These are phyloP conservation scores for Enteromius thamalakanensis DNA, from an alignment of 2,797 vertebrate genomes.

Conservation along the genomic window DNA sequence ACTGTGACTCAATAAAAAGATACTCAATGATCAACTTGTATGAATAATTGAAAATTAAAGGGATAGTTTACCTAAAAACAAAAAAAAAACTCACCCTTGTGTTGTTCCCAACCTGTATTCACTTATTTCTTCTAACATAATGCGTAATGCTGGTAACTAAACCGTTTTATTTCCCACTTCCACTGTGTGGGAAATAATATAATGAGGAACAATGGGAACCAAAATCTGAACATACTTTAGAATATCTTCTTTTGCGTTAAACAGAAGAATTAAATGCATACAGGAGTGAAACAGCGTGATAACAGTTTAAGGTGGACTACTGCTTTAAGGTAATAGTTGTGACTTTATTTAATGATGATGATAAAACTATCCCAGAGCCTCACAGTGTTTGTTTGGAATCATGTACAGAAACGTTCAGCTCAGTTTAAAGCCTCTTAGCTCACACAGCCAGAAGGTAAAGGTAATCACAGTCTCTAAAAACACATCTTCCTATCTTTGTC, in stretches of 20 bases:
- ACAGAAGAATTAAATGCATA: background rate
- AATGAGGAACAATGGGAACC: background rate
- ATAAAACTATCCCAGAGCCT: constrained; percentile 50
- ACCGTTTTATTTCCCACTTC: background rate
- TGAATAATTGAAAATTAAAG: background rate
- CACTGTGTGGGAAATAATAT: background rate
- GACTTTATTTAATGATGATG: constrained; percentile 25
- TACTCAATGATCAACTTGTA: too few relatives aligned
- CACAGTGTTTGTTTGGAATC: constrained; percentile 39
- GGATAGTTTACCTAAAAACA: background rate
- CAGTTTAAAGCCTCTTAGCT: constrained; percentile 55
- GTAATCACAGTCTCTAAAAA: constrained; percentile 46
- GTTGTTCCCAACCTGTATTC: background rate
- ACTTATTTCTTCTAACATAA: background rate
- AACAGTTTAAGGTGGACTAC: background rate
- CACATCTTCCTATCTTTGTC: background rate
- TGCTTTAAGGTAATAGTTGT: background rate
- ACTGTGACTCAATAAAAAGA: background rate
- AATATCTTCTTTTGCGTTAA: background rate
- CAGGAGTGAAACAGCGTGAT: too few relatives aligned
- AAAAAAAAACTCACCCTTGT: background rate
- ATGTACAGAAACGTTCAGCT: constrained; percentile 62
- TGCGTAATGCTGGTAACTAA: background rate
- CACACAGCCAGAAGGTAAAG: constrained; percentile 45
- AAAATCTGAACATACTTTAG: background rate